A percentile compares a stretch with the other conserved stretches of the same genome.
Conservation (phyloP, 2,797 vertebrate species). For the Percopsis omiscomaycus region DNA sequence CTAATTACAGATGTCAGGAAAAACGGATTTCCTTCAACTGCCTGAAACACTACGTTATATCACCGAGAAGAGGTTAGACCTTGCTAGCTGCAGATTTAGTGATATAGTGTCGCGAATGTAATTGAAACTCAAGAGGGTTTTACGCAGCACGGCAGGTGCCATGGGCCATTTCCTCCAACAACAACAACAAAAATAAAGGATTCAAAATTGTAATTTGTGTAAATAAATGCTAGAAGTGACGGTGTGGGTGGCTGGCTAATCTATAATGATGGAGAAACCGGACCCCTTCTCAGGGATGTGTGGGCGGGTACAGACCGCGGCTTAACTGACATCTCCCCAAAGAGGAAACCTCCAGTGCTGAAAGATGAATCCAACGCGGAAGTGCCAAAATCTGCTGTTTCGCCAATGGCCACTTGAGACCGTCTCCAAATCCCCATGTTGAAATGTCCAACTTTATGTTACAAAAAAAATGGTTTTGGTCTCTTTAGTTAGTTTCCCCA, state of each 20-base stretch:
- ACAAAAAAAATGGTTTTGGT: too few species aligned
- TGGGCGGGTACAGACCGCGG: too few species aligned
- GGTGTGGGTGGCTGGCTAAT: conserved; percentile 27
- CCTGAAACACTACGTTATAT: conserved; percentile 35
- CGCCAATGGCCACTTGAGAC: too few species aligned
- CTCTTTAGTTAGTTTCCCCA: too few species aligned
- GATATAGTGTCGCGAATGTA: not conserved
- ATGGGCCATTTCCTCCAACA: conserved; percentile 21
- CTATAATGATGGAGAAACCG: conserved; percentile 20
- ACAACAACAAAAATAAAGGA: conserved; percentile 20
- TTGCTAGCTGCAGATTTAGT: conserved; percentile 35
- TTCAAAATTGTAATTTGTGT: conserved; percentile 51
- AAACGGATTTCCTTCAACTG: conserved; percentile 42
- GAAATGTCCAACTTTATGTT: too few species aligned
- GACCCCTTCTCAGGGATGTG: too few species aligned
- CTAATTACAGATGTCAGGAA: conserved; percentile 40
- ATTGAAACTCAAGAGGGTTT: conserved; percentile 5
- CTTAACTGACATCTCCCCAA: too few species aligned
- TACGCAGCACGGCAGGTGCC: conserved; percentile 32
- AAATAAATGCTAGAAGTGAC: conserved; percentile 33
- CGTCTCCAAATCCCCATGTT: too few species aligned
- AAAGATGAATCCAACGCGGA: too few species aligned
- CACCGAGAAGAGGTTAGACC: conserved; percentile 16
- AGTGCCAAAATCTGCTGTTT: too few species aligned
- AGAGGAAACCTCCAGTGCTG: too few species aligned